phyloP scores from a whole-genome alignment of 1,140 invertebrate species.

The Anastrepha ludens region DNA sequence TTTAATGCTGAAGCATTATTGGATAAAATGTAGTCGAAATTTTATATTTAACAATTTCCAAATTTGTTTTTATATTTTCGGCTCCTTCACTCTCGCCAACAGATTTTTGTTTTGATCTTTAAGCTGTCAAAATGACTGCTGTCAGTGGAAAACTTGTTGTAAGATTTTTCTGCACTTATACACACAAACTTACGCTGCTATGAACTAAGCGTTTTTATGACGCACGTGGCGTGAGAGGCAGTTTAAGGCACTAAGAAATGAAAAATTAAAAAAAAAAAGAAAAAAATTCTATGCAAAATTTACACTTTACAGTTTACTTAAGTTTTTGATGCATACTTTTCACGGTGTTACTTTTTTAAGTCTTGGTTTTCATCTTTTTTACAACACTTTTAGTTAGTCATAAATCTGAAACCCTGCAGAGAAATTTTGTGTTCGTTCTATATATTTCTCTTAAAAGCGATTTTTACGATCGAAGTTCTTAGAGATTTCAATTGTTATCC shows the following conservation, averaged over 20 bases:
- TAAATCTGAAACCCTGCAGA: no score
- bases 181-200: neutral
- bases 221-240: neutral
- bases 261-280: neutral
- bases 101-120: neutral
- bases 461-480: no score
- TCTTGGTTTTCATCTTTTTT: neutral
- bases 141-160: constrained; percentile 16
- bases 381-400: neutral
- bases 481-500: no score
- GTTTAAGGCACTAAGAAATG: neutral
- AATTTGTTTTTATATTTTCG: neutral
- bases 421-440: no score
- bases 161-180: neutral
- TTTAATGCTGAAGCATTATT: neutral
- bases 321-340: constrained; percentile 15
- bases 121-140: constrained; percentile 35
- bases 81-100: neutral
- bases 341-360: neutral
- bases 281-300: neutral
- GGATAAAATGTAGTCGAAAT: no score
- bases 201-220: neutral
- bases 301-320: constrained; percentile 20
- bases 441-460: no score
- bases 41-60: no score